A percentile compares a stretch with the other conserved stretches of the same genome.
These are phyloP conservation scores for Botia kubotai DNA, from an alignment of 2,797 vertebrate genomes.

Conservation along the genomic window DNA sequence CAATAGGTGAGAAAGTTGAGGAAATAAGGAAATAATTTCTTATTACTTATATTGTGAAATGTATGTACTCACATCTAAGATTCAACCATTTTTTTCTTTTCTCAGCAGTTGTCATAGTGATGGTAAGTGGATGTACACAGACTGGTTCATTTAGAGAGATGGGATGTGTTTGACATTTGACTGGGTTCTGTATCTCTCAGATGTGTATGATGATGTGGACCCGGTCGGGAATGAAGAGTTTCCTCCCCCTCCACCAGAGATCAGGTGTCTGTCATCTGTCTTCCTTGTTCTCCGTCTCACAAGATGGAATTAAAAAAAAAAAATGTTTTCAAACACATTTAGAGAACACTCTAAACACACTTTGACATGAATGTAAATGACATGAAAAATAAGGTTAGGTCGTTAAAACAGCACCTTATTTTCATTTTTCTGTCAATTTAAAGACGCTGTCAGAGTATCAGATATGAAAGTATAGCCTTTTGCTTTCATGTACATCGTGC, in stretches of 20 bases:
- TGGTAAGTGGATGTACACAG: slow-evolving; percentile 63
- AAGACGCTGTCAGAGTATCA: too few relatives aligned
- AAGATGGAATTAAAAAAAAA: too few relatives aligned
- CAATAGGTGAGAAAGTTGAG: slow-evolving; percentile 61
- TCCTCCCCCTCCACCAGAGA: slow-evolving; percentile 76
- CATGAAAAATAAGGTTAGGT: too few relatives aligned
- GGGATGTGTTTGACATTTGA: background rate
- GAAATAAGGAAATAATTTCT: background rate
- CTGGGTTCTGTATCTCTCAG: slow-evolving; percentile 58
- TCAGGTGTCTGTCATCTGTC: slow-evolving; percentile 67
- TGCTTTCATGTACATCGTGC: background rate
- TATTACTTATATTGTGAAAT: background rate
- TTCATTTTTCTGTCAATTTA: too few relatives aligned
- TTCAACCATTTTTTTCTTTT: slow-evolving; percentile 58
- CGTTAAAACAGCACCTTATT: too few relatives aligned
- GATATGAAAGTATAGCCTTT: too few relatives aligned
- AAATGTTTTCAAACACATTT: too few relatives aligned
- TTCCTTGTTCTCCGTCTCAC: background rate
- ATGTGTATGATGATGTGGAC: slow-evolving; percentile 78
- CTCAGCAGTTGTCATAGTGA: slow-evolving; percentile 68
- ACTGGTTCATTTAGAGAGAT: background rate
- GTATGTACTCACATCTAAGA: background rate
- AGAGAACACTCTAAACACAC: too few relatives aligned
- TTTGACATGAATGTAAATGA: too few relatives aligned
- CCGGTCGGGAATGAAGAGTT: slow-evolving; percentile 67